Percentiles rank a stretch among this genome's conserved stretches.
phyloP scores from a whole-genome alignment of 2,888 invertebrate species.

The Villa cingulata region DNA sequence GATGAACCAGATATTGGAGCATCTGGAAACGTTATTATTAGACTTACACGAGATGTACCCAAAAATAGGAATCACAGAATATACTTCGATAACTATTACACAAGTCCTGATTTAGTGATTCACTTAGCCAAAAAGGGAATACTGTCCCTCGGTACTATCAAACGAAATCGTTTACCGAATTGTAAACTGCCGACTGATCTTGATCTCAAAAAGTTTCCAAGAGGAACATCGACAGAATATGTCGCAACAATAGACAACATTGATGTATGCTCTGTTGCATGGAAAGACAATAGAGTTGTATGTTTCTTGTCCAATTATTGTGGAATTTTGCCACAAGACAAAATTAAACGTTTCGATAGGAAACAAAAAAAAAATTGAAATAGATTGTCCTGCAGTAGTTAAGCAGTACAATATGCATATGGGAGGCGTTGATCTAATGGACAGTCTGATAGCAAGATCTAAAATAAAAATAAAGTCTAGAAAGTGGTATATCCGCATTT shows the following conservation, averaged over 20 bases:
- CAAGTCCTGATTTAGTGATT: slow-evolving; percentile 7
- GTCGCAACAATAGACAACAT: slow-evolving; percentile 9
- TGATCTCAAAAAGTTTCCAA: not conserved
- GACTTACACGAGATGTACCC: slow-evolving; percentile 7
- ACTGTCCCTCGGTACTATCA: not conserved
- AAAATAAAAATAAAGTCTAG: slow-evolving; percentile 10
- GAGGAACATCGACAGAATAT: slow-evolving; percentile 10
- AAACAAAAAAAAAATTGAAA: slow-evolving; percentile 1
- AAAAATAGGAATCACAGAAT: too few relatives aligned
- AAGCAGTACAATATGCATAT: too few relatives aligned
- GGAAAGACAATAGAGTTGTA: slow-evolving; percentile 9
- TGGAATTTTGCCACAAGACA: not conserved
- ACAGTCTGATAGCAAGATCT: slow-evolving; percentile 10
- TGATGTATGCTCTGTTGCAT: slow-evolving; percentile 9
- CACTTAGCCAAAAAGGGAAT: slow-evolving; percentile 1
- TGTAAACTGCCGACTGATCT: too few relatives aligned
- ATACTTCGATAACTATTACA: too few relatives aligned
- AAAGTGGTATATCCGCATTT: too few relatives aligned
- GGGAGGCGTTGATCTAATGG: too few relatives aligned
- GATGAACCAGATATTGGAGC: slow-evolving; percentile 7
- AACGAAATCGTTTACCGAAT: not conserved
- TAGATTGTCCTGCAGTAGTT: too few relatives aligned
- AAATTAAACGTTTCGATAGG: slow-evolving; percentile 7
- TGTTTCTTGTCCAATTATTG: too few relatives aligned
- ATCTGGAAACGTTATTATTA: slow-evolving; percentile 8